Base-by-base conservation (phyloP, 2,113 vertebrate genomes). In the Tenrec ecaudatus region DNA sequence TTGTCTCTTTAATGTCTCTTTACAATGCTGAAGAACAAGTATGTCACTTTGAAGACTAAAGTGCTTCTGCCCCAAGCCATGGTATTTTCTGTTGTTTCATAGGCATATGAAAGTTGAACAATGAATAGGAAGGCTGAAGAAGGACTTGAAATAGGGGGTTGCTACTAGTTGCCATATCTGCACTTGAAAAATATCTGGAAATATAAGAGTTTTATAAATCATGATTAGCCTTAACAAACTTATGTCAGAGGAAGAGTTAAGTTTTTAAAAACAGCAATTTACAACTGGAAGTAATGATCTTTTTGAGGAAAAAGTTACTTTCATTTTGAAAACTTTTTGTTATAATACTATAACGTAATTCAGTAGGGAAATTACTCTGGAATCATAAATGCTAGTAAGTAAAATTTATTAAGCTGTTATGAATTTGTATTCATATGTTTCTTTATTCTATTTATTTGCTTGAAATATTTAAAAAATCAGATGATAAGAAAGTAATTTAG, bases 291-390 rank as follows among this genome's bases (percentile, higher is more conserved):
- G 71, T 40, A 78, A 40, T 81, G 93, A 38, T 0, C 40, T 58
- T 64, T 87, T 89, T 58, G 11, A 78, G 29, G n/a, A 76, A 84
- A 95, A 81, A 90, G 15, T n/a, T 68, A 8, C 79, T 43, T 84
- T 71, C 66, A 6, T 43, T 93, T 92, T 36, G 38, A 76, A 94
- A 92, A 85, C 6, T 82, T 22, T 16, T 87, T 93, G 25, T 40
- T 4, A 40, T 80, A 53, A 6, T 1, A 68, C 4, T 60, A 2
- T 75, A 62, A 86, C 53, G 25, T 12, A 27, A 68, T 27, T 8
- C 47, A 53, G 47, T 53, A 14, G 7, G 16, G 19, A 94, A 64
- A 78, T 27, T 20, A 89, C 62, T 57, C 86, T 23, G 31, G 15
- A 57, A 87, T 36, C 5, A 58, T 20, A 91, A 64, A 82, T 33